Conservation (phyloP, 2,797 vertebrate genomes). For the Hapalemur alaotrensis region DNA sequence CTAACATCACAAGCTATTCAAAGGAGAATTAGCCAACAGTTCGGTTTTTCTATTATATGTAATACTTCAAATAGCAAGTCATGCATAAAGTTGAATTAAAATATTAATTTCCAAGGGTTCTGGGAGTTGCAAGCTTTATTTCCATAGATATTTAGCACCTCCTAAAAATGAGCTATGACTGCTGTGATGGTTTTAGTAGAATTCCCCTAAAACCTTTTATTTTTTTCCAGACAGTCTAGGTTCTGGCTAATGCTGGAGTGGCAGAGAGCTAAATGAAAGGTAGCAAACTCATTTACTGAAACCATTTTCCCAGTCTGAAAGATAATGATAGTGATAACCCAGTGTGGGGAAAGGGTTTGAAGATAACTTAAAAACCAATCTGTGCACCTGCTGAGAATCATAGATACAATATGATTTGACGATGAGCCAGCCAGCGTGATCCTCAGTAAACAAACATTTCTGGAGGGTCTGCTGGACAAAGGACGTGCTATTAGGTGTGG, state of each 20-base stretch:
- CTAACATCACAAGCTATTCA: neutral
- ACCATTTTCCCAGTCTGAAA: conserved; percentile 43
- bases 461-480: neutral
- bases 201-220: conserved; percentile 7
- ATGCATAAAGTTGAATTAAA: conserved; percentile 62
- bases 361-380: conserved; percentile 39
- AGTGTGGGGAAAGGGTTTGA: neutral
- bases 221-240: neutral
- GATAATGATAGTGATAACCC: conserved; percentile 45
- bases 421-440: neutral
- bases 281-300: conserved; percentile 56
- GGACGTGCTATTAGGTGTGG: neutral
- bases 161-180: conserved; percentile 52
- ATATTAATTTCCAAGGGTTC: conserved; percentile 59
- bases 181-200: conserved; percentile 39
- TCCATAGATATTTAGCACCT: conserved; percentile 37
- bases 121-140: conserved; percentile 50
- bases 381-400: conserved; percentile 29
- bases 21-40: conserved; percentile 31
- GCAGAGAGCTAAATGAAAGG: conserved; percentile 40
- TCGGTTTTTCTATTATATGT: conserved; percentile 20
- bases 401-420: neutral
- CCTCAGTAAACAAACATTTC: conserved; percentile 12
- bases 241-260: neutral
- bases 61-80: conserved; percentile 1